Evolutionary conservation across 2,113 vertebrate genomes (phyloP).

Genomic region (Hucho hucho): DNA sequence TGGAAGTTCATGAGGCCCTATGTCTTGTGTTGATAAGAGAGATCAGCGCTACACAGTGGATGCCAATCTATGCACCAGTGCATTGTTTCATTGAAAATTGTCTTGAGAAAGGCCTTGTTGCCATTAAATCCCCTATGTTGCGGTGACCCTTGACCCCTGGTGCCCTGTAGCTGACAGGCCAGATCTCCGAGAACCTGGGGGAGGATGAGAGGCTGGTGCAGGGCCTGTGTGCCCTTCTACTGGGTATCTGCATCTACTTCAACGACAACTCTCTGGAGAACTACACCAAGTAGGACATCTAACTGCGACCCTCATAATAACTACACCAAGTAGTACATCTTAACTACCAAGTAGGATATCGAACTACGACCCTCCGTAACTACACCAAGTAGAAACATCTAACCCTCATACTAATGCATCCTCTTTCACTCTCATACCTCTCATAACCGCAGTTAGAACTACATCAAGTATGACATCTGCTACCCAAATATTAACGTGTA

Average conservation of each 20-base stretch:
- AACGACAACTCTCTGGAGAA: slow-evolving; percentile 97
- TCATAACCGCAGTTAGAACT: no score
- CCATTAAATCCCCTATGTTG: neutral
- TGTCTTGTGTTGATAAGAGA: no score
- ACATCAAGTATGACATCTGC: no score
- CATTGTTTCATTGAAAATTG: no score
- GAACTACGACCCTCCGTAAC: no score
- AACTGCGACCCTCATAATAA: slow-evolving; percentile 23
- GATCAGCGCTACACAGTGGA: no score
- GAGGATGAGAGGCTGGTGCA: slow-evolving; percentile 96
- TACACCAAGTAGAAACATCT: slow-evolving; percentile 95
- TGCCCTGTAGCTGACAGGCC: slow-evolving; percentile 87
- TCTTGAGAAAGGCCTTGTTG: no score
- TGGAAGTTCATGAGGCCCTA: neutral
- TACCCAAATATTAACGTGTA: no score
- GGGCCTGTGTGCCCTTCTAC: slow-evolving; percentile 90
- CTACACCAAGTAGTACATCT: slow-evolving; percentile 84
- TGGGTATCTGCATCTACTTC: slow-evolving; percentile 97
- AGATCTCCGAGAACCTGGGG: slow-evolving; percentile 97
- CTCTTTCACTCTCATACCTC: no score
- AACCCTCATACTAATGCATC: no score
- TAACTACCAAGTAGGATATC: no score
- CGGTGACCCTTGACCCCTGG: slow-evolving; percentile 73
- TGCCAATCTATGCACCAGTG: no score
- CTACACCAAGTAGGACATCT: slow-evolving; percentile 83